phyloP scores from a whole-genome alignment of 1,140 invertebrate genomes.

The Amyelois transitella region DNA sequence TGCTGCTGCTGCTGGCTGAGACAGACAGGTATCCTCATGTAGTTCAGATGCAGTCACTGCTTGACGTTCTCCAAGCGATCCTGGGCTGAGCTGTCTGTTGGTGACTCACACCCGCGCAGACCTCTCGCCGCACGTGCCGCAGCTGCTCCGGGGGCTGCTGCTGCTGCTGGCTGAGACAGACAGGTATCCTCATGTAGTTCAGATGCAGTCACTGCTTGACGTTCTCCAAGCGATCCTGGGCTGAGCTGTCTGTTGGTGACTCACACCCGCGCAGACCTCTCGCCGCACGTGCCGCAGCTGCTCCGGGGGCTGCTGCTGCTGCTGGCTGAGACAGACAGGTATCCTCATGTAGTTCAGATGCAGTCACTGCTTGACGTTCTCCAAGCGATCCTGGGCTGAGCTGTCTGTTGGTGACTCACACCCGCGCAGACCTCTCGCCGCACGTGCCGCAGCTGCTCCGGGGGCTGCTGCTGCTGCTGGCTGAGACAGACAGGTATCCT shows the following conservation, averaged over 20 bases:
- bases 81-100: conserved; percentile 91
- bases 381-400: no score
- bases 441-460: conserved; percentile 92
- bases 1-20: conserved; percentile 91
- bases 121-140: conserved; percentile 90
- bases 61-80: no score
- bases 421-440: conserved; percentile 88
- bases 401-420: conserved; percentile 91
- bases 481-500: no score
- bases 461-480: conserved; percentile 90
- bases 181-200: no score
- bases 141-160: conserved; percentile 90
- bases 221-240: no score
- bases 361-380: no score
- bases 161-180: conserved; percentile 91
- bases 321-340: no score
- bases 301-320: conserved; percentile 90
- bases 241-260: conserved; percentile 92
- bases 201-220: no score
- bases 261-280: conserved; percentile 90
- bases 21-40: conserved; percentile 79
- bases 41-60: no score
- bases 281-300: conserved; percentile 90
- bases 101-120: conserved; percentile 91
- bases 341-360: no score